These are phyloP conservation scores for Gambusia holbrooki DNA, from an alignment of 2,113 vertebrate genomes.

Conservation along the genomic window DNA sequence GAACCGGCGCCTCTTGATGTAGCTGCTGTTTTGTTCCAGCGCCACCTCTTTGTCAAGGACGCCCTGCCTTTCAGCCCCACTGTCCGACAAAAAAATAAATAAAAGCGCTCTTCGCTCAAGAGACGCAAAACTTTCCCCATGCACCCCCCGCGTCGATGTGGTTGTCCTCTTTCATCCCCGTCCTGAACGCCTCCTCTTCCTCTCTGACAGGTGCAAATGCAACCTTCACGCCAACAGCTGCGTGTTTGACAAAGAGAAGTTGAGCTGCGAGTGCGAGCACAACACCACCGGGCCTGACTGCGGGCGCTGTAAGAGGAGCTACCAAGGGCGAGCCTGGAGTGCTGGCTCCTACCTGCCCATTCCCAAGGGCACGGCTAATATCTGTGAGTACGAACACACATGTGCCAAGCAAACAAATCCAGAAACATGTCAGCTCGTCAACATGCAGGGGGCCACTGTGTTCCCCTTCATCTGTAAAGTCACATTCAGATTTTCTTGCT, in stretches of 20 bases:
- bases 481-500: not conserved
- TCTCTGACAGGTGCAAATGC: conserved; percentile 92
- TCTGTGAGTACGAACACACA: conserved; percentile 89
- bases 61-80: conserved; percentile 48
- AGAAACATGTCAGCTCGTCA: not conserved
- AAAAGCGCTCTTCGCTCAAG: conserved; percentile 12
- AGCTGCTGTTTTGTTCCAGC: conserved; percentile 45
- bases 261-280: conserved; percentile 97
- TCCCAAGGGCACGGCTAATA: conserved; percentile 98
- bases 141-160: conserved; percentile 17
- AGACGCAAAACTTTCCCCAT: not conserved
- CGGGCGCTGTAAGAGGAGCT: conserved; percentile 96
- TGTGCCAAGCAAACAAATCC: no score
- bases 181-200: not conserved
- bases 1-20: conserved; percentile 60
- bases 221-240: conserved; percentile 98
- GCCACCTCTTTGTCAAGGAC: conserved; percentile 66
- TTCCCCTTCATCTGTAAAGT: not conserved
- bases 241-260: conserved; percentile 92
- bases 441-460: no score
- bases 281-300: conserved; percentile 99
- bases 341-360: conserved; percentile 97
- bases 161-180: conserved; percentile 35
- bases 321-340: conserved; percentile 95
- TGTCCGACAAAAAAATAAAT: conserved; percentile 41